Conservation (phyloP, 2,113 vertebrate species). For the rabbit (Oryctolagus cuniculus) region mOryCun1.1 NC_091434.1:34607001-34607500, state of each 20-base stretch:
- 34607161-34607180: background rate
- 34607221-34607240: constrained; percentile 17
- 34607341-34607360: background rate
- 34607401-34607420: background rate
- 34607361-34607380: background rate
- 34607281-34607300: background rate
- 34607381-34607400: background rate
- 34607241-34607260: background rate
- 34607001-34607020: constrained; percentile 30
- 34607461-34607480: background rate
- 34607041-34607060: constrained; percentile 2
- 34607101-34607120: background rate
- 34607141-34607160: background rate
- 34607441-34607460: background rate
- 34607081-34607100: background rate
- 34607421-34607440: background rate
- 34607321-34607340: background rate
- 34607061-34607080: background rate
- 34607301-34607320: background rate
- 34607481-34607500: constrained; percentile 10
- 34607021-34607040: background rate
- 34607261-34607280: constrained; percentile 6
- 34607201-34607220: background rate
- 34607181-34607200: rapidly evolving
- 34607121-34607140: background rate